Evolutionary conservation across 2,888 invertebrate genomes (phyloP).

Genomic region (Muscina levida): DNA sequence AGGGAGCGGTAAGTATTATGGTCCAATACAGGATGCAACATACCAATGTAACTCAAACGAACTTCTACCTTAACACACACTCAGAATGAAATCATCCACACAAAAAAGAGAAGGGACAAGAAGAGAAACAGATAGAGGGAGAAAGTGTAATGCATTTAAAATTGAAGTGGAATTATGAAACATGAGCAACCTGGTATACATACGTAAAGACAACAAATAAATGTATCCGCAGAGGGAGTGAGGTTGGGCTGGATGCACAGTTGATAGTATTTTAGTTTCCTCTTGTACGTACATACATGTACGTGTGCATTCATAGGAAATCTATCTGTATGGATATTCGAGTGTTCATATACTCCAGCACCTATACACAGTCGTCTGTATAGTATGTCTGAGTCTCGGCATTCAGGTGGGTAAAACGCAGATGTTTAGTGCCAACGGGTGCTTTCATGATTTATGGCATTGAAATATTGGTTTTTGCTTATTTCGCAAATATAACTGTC

Average conservation of each 20-base stretch:
- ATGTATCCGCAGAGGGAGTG: not conserved
- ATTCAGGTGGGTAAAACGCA: slow-evolving; percentile 66
- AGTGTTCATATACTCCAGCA: not conserved
- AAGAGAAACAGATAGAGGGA: not conserved
- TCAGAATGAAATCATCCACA: not conserved
- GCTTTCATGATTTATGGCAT: slow-evolving; percentile 76
- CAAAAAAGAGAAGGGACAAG: slow-evolving; percentile 31
- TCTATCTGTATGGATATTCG: slow-evolving; percentile 7
- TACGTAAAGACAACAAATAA: slow-evolving; percentile 39
- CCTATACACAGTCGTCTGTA: not conserved
- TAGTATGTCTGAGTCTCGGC: slow-evolving; percentile 5
- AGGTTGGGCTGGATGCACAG: no score
- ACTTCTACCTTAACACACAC: not conserved
- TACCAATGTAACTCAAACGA: slow-evolving; percentile 9
- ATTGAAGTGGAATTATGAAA: slow-evolving; percentile 58
- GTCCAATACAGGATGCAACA: not conserved
- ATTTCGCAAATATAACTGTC: slow-evolving; percentile 69
- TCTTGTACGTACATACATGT: not conserved
- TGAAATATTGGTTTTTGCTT: slow-evolving; percentile 78
- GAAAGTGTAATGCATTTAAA: slow-evolving; percentile 59
- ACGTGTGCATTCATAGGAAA: not conserved
- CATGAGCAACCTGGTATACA: slow-evolving; percentile 56
- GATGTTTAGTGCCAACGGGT: slow-evolving; percentile 69
- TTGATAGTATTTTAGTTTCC: not conserved
- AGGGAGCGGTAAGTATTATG: not conserved